These are phyloP conservation scores for Oryzias dopingdopingensis DNA, from an alignment of 2,797 vertebrate species.

Conservation along the genomic window DNA sequence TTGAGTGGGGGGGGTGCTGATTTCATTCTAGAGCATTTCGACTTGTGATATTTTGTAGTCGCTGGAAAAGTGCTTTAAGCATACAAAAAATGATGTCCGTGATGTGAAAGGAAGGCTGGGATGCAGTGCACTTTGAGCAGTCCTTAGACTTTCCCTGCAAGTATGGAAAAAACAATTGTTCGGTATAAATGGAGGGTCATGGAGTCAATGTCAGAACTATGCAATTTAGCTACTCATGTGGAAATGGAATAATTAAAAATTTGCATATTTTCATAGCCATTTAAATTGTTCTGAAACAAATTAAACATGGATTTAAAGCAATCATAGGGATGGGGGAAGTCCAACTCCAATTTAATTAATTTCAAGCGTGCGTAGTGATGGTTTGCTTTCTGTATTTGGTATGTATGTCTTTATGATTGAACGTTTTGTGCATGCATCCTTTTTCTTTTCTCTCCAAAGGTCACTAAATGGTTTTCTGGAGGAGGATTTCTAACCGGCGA, in stretches of 20 bases:
- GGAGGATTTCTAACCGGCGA: conserved; percentile 87
- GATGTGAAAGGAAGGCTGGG: not conserved
- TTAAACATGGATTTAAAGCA: too few species aligned
- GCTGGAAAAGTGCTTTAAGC: not conserved
- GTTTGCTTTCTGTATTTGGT: conserved; percentile 31
- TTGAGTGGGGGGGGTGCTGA: conserved; percentile 5
- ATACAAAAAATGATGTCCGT: too few species aligned
- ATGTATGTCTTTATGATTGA: conserved; percentile 15
- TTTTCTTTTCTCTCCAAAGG: conserved; percentile 67
- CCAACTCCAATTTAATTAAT: too few species aligned
- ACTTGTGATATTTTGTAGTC: conserved; percentile 5
- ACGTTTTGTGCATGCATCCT: conserved; percentile 34
- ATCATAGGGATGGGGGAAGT: too few species aligned
- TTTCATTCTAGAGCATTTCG: too few species aligned
- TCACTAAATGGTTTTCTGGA: conserved; percentile 86
- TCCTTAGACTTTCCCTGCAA: too few species aligned
- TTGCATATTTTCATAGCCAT: not conserved
- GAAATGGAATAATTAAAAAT: conserved; percentile 7
- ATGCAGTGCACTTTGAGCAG: conserved; percentile 6
- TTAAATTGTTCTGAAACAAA: too few species aligned
- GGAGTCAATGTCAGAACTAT: conserved; percentile 9
- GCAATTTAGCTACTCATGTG: conserved; percentile 1
- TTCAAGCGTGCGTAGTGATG: conserved; percentile 56
- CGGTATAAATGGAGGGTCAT: conserved; percentile 14
- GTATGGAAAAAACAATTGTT: not conserved